Conservation (phyloP, 2,113 vertebrate species). For the Embiotoca jacksoni region DNA sequence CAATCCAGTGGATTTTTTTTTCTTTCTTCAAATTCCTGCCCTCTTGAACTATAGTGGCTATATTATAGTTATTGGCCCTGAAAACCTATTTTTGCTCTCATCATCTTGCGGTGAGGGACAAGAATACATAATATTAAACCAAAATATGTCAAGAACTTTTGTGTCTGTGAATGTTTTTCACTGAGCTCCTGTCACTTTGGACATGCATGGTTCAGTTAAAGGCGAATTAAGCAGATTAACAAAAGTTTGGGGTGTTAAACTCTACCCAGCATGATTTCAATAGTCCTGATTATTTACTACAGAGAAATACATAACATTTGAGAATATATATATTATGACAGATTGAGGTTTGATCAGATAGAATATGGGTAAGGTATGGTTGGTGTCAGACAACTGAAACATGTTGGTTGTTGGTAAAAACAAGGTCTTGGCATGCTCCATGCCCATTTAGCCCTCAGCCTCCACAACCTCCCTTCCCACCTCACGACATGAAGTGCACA, state of each 20-base stretch:
- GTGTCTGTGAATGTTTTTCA: neutral
- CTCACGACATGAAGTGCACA: neutral
- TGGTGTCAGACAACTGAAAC: neutral
- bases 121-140: too few species aligned
- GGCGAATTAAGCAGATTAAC: neutral
- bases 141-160: neutral
- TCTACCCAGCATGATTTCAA: neutral
- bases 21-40: too few species aligned
- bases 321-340: neutral
- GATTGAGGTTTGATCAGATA: too few species aligned
- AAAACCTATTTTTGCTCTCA: neutral
- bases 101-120: neutral
- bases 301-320: neutral
- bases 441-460: neutral
- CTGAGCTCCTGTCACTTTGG: too few species aligned
- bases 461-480: neutral
- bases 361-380: neutral
- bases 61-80: neutral
- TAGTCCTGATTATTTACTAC: neutral
- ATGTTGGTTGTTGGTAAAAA: neutral
- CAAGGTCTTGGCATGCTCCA: neutral
- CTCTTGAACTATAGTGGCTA: too few species aligned
- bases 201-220: neutral
- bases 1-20: too few species aligned
- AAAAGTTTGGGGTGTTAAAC: neutral